These are phyloP conservation scores for Phoebastria nigripes DNA, from an alignment of 2,797 vertebrate genomes.

Conservation along the genomic window DNA sequence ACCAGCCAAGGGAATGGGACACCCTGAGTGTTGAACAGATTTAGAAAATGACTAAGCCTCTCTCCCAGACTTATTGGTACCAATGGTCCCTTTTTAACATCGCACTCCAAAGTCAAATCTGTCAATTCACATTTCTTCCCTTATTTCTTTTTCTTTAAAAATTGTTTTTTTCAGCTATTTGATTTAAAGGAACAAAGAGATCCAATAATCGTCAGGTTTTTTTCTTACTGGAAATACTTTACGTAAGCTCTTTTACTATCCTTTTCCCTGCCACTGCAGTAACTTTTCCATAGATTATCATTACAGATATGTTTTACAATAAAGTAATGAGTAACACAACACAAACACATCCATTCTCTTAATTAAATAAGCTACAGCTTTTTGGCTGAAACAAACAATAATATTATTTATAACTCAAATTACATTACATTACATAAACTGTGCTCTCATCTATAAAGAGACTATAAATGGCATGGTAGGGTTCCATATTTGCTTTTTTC, in stretches of 20 bases:
- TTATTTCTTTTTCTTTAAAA: background rate
- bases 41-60: background rate
- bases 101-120: background rate
- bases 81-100: background rate
- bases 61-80: background rate
- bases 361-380: constrained; percentile 15
- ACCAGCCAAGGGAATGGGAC: background rate
- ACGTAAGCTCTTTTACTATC: background rate
- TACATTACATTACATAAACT: constrained; percentile 26
- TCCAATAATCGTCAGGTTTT: background rate
- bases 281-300: background rate
- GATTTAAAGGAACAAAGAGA: background rate
- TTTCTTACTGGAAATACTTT: background rate
- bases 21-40: background rate
- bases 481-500: background rate
- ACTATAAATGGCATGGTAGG: constrained; percentile 26
- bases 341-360: background rate
- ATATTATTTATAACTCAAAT: constrained; percentile 46
- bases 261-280: background rate
- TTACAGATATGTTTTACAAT: background rate
- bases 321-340: background rate
- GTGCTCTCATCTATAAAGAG: background rate
- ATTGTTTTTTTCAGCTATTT: background rate
- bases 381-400: constrained; percentile 36
- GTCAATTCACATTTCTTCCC: background rate